Conservation (phyloP, 2,888 invertebrate genomes). For the Macaria liturata region DNA sequence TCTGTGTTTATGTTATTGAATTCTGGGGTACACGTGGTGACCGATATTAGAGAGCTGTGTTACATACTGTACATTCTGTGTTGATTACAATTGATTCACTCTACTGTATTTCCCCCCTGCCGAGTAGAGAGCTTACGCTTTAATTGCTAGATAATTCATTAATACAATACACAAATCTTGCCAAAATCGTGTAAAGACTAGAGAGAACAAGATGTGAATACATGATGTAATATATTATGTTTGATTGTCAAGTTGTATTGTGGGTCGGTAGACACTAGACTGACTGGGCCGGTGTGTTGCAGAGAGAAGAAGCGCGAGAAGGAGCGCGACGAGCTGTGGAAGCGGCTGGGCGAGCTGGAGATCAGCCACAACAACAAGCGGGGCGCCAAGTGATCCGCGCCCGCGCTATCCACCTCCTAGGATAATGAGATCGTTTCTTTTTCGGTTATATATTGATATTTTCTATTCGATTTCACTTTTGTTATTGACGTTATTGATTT, state of each 20-base stretch:
- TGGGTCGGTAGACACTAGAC: background rate
- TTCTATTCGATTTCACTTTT: constrained; percentile 80
- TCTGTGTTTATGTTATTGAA: background rate
- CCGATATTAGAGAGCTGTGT: too few species aligned
- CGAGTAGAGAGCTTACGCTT: too few species aligned
- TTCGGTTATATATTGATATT: constrained; percentile 78
- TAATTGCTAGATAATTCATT: too few species aligned
- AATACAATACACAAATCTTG: too few species aligned
- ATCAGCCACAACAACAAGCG: constrained; percentile 78
- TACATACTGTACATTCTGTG: too few species aligned
- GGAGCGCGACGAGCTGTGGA: constrained; percentile 99
- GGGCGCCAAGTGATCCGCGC: constrained; percentile 76
- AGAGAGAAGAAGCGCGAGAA: constrained; percentile 97
- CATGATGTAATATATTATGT: too few species aligned
- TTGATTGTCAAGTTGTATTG: constrained; percentile 6
- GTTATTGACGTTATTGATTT: constrained; percentile 79
- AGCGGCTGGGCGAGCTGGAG: constrained; percentile 95
- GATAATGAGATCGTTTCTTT: constrained; percentile 73
- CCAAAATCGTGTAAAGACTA: too few species aligned
- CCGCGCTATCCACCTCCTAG: constrained; percentile 53
- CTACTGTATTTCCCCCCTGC: too few species aligned
- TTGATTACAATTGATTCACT: too few species aligned
- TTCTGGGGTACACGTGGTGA: background rate
- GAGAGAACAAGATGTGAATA: too few species aligned
- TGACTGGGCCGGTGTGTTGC: constrained; percentile 35